phyloP scores from a whole-genome alignment of 2,797 vertebrate genomes.

The Girardinus metallicus region DNA sequence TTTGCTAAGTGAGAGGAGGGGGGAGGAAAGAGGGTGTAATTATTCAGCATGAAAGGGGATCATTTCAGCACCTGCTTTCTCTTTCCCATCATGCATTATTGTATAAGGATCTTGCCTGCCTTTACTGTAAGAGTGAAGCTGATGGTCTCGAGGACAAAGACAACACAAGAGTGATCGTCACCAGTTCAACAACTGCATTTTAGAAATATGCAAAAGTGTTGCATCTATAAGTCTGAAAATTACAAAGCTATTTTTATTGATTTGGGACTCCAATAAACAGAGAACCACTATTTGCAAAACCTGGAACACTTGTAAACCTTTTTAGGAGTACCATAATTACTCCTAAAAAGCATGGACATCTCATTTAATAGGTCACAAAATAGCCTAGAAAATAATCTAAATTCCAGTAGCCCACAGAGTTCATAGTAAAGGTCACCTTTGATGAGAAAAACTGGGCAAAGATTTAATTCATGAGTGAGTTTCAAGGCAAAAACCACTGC shows the following conservation, averaged over 20 bases:
- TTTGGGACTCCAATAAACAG: background rate
- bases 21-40: conserved; percentile 87
- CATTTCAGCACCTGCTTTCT: conserved; percentile 91
- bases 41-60: conserved; percentile 95
- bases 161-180: conserved; percentile 12
- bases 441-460: background rate
- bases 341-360: background rate
- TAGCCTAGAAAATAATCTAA: background rate
- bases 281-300: background rate
- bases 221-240: background rate
- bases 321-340: background rate
- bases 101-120: conserved; percentile 72
- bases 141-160: conserved; percentile 49
- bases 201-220: conserved; percentile 3
- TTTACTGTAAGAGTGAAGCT: conserved; percentile 46
- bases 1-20: conserved; percentile 83
- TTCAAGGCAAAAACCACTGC: background rate
- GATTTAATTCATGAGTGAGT: background rate
- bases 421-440: background rate
- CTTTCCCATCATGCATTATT: conserved; percentile 89
- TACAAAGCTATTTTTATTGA: no score
- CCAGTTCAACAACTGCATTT: background rate
- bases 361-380: background rate
- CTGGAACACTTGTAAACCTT: background rate
- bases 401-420: background rate